phyloP scores from a whole-genome alignment of 2,888 invertebrate genomes.

The Scaptodrosophila latifasciaeformis region DNA sequence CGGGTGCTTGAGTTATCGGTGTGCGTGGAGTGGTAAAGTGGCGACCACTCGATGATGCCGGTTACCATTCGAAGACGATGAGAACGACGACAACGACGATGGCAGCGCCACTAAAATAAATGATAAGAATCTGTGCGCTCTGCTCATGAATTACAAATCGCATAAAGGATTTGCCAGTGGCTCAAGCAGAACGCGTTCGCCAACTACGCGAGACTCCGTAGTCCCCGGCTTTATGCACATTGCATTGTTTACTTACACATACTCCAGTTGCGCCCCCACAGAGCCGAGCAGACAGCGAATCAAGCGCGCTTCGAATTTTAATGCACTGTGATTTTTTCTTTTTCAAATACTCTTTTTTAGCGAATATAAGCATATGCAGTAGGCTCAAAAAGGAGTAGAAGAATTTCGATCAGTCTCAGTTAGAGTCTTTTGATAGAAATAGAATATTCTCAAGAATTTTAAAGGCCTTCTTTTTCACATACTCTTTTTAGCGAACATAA shows the following conservation, averaged over 20 bases:
- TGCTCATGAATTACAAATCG: conserved; percentile 68
- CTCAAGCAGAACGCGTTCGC: conserved; percentile 18
- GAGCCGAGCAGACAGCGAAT: conserved; percentile 13
- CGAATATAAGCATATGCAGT: too few species aligned
- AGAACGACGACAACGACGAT: too few species aligned
- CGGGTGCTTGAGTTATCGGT: too few species aligned
- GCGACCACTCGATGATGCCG: background rate
- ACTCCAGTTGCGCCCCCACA: background rate
- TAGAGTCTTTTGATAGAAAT: too few species aligned
- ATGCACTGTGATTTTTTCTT: conserved; percentile 19
- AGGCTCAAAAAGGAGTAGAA: background rate
- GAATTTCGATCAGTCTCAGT: too few species aligned
- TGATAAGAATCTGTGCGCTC: conserved; percentile 64
- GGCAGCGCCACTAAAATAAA: conserved; percentile 59
- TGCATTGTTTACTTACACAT: conserved; percentile 28
- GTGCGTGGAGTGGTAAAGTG: too few species aligned
- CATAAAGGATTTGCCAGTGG: conserved; percentile 65
- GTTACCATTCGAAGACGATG: conserved; percentile 39
- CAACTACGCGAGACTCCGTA: conserved; percentile 9
- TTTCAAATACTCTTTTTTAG: too few species aligned
- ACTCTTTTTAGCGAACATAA: too few species aligned
- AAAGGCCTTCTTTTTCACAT: too few species aligned
- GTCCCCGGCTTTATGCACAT: conserved; percentile 8
- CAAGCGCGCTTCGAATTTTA: conserved; percentile 32
- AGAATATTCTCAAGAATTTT: too few species aligned